Evolutionary conservation across 2,113 vertebrate genomes (phyloP), one percentile per base, ranked within the genome.

Genomic region (Ciconia stormi): DNA sequence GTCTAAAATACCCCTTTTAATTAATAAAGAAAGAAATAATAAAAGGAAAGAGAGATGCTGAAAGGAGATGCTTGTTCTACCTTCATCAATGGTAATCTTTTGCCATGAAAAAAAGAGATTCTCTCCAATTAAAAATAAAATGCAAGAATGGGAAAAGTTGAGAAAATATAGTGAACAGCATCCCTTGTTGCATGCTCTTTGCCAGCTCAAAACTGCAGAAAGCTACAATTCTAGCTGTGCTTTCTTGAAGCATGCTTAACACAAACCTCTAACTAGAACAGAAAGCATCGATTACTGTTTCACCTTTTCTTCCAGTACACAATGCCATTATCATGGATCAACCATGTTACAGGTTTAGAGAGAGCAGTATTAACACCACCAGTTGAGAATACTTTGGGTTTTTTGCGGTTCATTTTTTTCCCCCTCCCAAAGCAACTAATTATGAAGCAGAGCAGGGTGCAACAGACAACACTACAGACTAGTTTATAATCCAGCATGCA

Each of bases 401-500:
- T 84, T 58, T 63, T 47, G 84, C 59, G 30, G 42, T 46, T 73
- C 1, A 0, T 13, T 77, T 79, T 69, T 34, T 52, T 65, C 82
- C 95, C 92, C 73, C 97, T 91, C 97, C 97, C 96, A 97, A 97
- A 95, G 97, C 96, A 97, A 95, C 94, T 97, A 97, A 95, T 97
- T 97, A 97, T 95, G 97, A 98, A 98, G 97, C 98, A 98, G 97
- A 98, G 97, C 98, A 98, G 89, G 96, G 98, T 98, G 98, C 98
- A 98, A 98, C 98, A 99, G 98, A 99, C 98, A 98, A 97, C 97
- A 99, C 98, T 98, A 99, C 96, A 98, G 97, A 98, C 98, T 98
- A 98, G 91, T 98, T 98, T 97, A 98, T 98, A 98, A 98, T 97
- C 98, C 98, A 92, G 98, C 99, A 99, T 99, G 99, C 99, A 99